phyloP scores from a whole-genome alignment of 53 echinoderm and acorn worm genomes.

The Holothuria leucospilota region DNA sequence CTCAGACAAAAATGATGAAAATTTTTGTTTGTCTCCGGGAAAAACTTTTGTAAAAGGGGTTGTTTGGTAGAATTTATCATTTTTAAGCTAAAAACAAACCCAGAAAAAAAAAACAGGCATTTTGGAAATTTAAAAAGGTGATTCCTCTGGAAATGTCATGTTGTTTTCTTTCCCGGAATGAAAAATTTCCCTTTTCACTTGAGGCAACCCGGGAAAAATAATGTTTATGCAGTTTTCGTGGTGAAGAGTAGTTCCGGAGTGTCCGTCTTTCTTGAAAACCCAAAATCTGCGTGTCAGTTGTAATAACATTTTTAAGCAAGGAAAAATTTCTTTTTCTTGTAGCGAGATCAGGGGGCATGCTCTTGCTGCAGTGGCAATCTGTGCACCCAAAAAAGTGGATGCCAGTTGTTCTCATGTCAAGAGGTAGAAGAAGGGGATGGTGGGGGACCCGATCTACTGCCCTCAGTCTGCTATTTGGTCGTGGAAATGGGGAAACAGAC shows the following conservation, averaged over 20 bases:
- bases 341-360: no score
- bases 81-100: background rate
- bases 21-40: constrained; percentile 77
- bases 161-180: no score
- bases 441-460: constrained; percentile 54
- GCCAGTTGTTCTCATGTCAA: constrained; percentile 90
- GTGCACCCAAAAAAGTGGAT: constrained; percentile 56
- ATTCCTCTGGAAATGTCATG: no score
- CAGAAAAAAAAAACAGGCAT: background rate
- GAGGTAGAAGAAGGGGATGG: constrained; percentile 87
- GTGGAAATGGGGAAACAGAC: constrained; percentile 93
- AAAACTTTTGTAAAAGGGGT: constrained; percentile 82
- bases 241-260: no score
- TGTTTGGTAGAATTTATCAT: background rate
- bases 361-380: no score
- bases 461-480: constrained; percentile 81
- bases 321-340: no score
- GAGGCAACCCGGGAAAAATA: no score
- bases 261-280: no score
- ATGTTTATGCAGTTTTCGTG: no score
- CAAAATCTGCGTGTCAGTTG: no score
- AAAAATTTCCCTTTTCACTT: no score
- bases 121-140: background rate
- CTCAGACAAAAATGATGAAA: constrained; percentile 58
- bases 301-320: no score